A percentile compares a stretch with the other conserved stretches of the same genome.
Conservation (phyloP, 1,140 invertebrate species). For the Archegozetes longisetosus region DNA sequence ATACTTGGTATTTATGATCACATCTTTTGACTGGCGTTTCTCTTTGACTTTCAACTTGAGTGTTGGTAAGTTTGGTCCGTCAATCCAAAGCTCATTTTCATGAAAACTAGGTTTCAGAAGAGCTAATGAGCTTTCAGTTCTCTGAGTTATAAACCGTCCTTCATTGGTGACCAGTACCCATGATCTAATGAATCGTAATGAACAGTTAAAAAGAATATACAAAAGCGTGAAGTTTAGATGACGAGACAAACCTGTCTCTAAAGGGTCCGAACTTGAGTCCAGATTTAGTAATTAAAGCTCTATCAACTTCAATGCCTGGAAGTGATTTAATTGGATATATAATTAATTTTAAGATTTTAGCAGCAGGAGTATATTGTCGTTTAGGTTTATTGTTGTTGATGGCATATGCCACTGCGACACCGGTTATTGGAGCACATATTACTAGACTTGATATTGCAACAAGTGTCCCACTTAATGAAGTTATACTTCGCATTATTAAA, state of each 20-base stretch:
- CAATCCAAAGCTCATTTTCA: neutral
- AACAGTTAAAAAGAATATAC: too few species aligned
- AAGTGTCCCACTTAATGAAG: neutral
- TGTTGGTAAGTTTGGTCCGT: neutral
- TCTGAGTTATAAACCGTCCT: slow-evolving; percentile 4
- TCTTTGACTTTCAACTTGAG: neutral
- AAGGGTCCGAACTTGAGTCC: neutral
- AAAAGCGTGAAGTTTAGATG: too few species aligned
- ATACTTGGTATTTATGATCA: neutral
- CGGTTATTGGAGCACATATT: neutral
- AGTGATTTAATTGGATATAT: slow-evolving; percentile 14
- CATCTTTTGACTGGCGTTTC: neutral
- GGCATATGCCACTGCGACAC: neutral
- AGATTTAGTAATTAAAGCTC: neutral
- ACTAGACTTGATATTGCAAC: neutral
- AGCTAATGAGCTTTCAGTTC: neutral
- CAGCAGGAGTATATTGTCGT: neutral
- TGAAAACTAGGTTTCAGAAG: neutral
- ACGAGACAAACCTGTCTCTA: neutral
- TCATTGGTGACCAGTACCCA: neutral
- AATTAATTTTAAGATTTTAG: slow-evolving; percentile 4
- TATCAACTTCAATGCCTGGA: slow-evolving; percentile 7
- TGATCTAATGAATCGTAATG: too few species aligned
- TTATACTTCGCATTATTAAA: too few species aligned
- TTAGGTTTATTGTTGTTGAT: neutral